phyloP scores from a whole-genome alignment of 2,888 invertebrate genomes.

The Lasioglossum zephyrum region DNA sequence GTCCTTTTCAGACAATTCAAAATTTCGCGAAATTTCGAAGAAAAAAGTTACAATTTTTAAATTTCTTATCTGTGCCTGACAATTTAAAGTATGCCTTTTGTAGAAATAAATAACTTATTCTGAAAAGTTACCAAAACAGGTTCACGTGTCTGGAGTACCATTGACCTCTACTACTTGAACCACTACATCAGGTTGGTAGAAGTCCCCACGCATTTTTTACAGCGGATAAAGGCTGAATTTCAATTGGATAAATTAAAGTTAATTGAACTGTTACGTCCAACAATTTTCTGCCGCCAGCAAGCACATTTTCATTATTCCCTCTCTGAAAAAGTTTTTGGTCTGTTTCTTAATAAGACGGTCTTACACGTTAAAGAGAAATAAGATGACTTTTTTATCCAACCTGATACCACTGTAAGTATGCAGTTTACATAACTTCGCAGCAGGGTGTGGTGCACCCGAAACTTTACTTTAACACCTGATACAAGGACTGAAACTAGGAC shows the following conservation, averaged over 20 bases:
- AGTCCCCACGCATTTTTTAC: neutral
- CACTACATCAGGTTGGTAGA: neutral
- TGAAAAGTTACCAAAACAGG: neutral
- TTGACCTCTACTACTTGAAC: neutral
- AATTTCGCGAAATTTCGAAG: neutral
- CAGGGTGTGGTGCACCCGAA: neutral
- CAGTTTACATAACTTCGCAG: neutral
- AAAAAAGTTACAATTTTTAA: neutral
- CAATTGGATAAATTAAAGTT: neutral
- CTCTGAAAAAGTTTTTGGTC: neutral
- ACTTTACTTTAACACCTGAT: slow-evolving; percentile 5
- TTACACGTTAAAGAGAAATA: neutral
- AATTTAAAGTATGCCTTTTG: neutral
- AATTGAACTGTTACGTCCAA: neutral
- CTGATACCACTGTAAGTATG: neutral
- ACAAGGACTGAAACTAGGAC: neutral
- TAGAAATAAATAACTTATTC: neutral
- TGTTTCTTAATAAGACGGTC: neutral
- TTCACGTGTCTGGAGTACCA: neutral
- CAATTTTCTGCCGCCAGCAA: neutral
- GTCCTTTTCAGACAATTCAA: too few relatives aligned
- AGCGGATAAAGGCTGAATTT: too few relatives aligned
- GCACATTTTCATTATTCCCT: neutral
- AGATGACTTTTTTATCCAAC: neutral
- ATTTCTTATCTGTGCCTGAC: neutral